Evolutionary conservation across 1,140 invertebrate species (phyloP), one percentile per base, ranked within the genome.

Genomic region (Pomacea maculata): DNA sequence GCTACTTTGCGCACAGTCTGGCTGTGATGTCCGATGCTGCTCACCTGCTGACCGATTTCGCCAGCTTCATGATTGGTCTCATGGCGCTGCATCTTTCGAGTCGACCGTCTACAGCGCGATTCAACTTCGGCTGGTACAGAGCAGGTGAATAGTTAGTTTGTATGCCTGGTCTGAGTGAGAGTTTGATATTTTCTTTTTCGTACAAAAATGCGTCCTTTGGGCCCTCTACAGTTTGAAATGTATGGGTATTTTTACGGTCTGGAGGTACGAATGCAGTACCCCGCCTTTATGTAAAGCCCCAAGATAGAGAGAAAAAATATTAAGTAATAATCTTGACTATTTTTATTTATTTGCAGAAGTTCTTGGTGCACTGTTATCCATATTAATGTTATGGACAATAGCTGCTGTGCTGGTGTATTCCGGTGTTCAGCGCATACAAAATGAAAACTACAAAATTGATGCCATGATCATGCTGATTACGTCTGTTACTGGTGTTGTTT

Each of bases 1-100:
- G 98, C 70, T 93, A 96, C 85, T 87, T 97, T 88, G 97, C 97
- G 34, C 95, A 96, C 87, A 98, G 97, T 93, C 94, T 99, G 87
- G 97, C 98, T 55, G 97, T 99, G 83, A 96, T 97, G 55, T 98
- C 98, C 29, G 98, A 99, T 92, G 98, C 98, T 17, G 98, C 97
- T 29, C 98, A 99, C 92, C 93, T 99, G 74, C 92, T 99, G 71
- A 98, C 97, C 79, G 98, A 99, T 92, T 97, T 99, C 90, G 97
- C 97, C 65, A 96, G 96, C 87, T 99, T 99, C 92, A 96, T 99
- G 95, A 99, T 99, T 91, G 98, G 97, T 21, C 92, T 99, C 63
- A 96, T 98, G 92, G 96, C 98, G 11, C 92, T 99, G 82, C 98
- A 96, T 94, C 94, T 99, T 52, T 96, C 97, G 0, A 94, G 94